These are phyloP conservation scores for Paralichthys olivaceus DNA, from an alignment of 2,113 vertebrate species.

Conservation along the genomic window DNA sequence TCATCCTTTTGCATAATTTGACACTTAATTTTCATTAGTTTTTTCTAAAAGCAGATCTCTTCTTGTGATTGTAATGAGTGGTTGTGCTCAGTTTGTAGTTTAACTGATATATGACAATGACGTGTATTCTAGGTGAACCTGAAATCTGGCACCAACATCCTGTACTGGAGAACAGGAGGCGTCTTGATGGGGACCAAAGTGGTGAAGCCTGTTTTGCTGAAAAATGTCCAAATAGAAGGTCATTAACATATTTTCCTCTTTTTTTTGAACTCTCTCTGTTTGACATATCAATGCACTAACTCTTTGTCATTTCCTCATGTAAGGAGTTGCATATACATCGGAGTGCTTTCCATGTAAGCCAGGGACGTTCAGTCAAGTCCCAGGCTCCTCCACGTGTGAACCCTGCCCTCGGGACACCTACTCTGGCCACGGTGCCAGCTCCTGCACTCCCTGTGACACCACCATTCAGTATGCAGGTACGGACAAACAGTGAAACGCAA, in stretches of 20 bases:
- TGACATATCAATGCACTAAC: not conserved
- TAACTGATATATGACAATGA: not conserved
- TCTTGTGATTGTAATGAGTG: not conserved
- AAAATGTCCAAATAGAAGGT: constrained; percentile 97
- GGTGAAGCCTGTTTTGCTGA: constrained; percentile 93
- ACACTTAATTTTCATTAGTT: too few relatives aligned
- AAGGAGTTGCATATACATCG: constrained; percentile 96
- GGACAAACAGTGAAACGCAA: not conserved
- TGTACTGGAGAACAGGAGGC: constrained; percentile 97
- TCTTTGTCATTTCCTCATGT: not conserved
- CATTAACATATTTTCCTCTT: not conserved
- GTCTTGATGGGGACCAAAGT: constrained; percentile 91
- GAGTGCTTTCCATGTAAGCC: constrained; percentile 96
- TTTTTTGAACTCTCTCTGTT: not conserved
- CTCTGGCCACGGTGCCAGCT: constrained; percentile 91
- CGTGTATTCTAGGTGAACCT: constrained; percentile 86
- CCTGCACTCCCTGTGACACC: constrained; percentile 88
- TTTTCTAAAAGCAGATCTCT: not conserved
- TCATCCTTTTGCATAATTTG: too few relatives aligned
- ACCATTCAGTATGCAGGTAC: constrained; percentile 88
- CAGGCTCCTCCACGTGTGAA: constrained; percentile 89
- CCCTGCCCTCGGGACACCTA: constrained; percentile 90
- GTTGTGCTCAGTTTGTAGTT: not conserved
- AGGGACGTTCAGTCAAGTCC: constrained; percentile 89
- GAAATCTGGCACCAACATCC: constrained; percentile 94